Evolutionary conservation across 23 tunicate genomes (phyloP).

Genomic region (Clavelina lepadiformis): DNA sequence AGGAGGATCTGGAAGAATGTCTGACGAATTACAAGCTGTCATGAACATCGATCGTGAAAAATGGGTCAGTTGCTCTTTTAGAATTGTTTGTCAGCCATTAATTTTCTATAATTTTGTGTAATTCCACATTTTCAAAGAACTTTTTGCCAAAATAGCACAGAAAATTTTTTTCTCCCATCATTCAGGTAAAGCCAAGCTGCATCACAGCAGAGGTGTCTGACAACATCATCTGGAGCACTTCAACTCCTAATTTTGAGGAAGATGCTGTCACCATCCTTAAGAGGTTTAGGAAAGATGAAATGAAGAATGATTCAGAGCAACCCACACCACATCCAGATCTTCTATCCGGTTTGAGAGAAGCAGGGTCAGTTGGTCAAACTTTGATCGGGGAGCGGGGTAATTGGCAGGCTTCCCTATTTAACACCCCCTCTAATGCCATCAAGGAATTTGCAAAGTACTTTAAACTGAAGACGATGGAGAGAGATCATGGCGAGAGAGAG

Average conservation of each 20-base stretch:
- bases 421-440: slow-evolving; percentile 84
- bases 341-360: slow-evolving; percentile 78
- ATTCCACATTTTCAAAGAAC: too few relatives aligned
- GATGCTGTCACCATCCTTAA: slow-evolving; percentile 86
- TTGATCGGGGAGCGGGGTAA: slow-evolving; percentile 84
- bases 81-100: too few relatives aligned
- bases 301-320: slow-evolving; percentile 61
- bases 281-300: slow-evolving; percentile 86
- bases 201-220: slow-evolving; percentile 50
- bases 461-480: slow-evolving; percentile 96
- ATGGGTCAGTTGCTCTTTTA: slow-evolving; percentile 71
- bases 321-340: slow-evolving; percentile 72
- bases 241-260: slow-evolving; percentile 61
- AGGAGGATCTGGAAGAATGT: slow-evolving; percentile 94
- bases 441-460: slow-evolving; percentile 89
- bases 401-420: slow-evolving; percentile 96
- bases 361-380: slow-evolving; percentile 73
- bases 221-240: slow-evolving; percentile 38
- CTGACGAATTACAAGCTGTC: slow-evolving; percentile 81
- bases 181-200: slow-evolving; percentile 59
- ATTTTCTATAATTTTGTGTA: too few relatives aligned
- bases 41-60: slow-evolving; percentile 26
- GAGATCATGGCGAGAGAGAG: slow-evolving; percentile 63
- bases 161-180: background rate
- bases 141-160: background rate